Evolutionary conservation across 2,888 invertebrate genomes (phyloP), one percentile per base, ranked within the genome.

Genomic region (Melipona beecheii): DNA sequence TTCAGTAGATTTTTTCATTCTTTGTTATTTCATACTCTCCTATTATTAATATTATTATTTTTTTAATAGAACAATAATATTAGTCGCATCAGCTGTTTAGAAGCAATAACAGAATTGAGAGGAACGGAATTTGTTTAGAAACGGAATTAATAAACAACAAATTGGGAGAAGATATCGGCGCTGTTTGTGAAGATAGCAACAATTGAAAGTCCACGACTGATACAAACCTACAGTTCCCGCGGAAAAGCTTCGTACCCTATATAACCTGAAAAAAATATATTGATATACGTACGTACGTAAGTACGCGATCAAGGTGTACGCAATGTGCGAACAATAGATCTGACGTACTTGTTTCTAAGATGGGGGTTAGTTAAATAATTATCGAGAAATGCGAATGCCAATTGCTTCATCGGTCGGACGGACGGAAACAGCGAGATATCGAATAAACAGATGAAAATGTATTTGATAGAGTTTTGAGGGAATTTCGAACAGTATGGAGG

Each of bases 401-500:
- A 21, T 66, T 66, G 17, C 27, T 58, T 75, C 54, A 54, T 24
- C 54, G 58, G n/a, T 66, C 60, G 64, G 54, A 66, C n/a, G 68
- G 72, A 69, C 54, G 31, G 64, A 64, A 71, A 72, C 49, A 17
- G 24, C 64, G 24, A 75, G 60, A 64, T 49, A 66, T 69, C 69
- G 52, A 68, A 66, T 82, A 76, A 80, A 87, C 58, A 84, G 81
- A 82, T 86, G 76, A 88, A 74, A 64, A 86, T 87, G 86, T 79
- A 69, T 77, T 17, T 36, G 62, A 17, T 19, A 13, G 56, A 65
- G 64, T 27, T 75, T 72, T 81, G 43, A 87, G 79, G 49, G 49
- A 90, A 75, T 88, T 90, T 87, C 43, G 43, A 43, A 90, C 83
- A 92, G 90, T 87, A 93, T 93, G 93, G 93, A 93, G 72, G 93